Conservation (phyloP, 2,797 vertebrate genomes). For the Tarsius wallacei region DNA sequence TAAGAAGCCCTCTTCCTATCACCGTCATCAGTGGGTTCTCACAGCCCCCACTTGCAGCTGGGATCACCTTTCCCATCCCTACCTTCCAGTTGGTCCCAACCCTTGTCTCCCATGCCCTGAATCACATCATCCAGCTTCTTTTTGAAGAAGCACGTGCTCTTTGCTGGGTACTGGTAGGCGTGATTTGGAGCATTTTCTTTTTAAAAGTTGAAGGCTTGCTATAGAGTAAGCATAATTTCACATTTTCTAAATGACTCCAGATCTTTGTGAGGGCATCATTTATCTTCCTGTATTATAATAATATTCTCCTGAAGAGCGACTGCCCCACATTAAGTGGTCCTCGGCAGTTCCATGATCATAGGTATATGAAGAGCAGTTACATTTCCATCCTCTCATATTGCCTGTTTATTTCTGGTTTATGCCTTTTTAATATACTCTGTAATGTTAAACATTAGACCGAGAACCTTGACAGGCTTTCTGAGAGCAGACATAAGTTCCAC, state of each 20-base stretch:
- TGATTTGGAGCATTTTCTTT: not conserved
- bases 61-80: accelerated
- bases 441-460: accelerated
- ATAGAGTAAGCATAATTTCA: not conserved
- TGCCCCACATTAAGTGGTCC: not conserved
- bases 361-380: not conserved
- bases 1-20: not conserved
- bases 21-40: not conserved
- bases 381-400: accelerated
- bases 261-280: not conserved
- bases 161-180: not conserved
- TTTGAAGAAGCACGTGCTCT: not conserved
- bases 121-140: not conserved
- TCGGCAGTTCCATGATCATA: not conserved
- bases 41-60: accelerated
- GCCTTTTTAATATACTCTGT: not conserved
- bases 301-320: not conserved
- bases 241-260: not conserved
- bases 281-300: not conserved
- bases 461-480: not conserved
- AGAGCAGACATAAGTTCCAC: accelerated
- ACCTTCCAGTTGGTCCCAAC: accelerated
- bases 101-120: accelerated
- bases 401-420: not conserved
- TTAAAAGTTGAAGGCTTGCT: not conserved